Evolutionary conservation across 64 coral and sea anemone genomes (phyloP).

Genomic region (Pachyseris speciosa): DNA sequence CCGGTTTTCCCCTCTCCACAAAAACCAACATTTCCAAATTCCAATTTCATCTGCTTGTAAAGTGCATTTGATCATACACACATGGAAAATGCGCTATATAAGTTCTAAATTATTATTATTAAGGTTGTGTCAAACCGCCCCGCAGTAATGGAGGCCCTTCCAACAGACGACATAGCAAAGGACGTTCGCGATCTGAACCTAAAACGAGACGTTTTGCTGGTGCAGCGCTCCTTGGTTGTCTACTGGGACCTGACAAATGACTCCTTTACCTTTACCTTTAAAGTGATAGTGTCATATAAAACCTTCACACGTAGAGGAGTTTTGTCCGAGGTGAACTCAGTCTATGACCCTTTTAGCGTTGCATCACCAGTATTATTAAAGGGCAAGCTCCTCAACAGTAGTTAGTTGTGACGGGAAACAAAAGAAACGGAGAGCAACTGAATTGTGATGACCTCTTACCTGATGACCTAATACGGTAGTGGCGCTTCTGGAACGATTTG

Average conservation of each 20-base stretch:
- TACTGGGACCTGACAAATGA: constrained; percentile 23
- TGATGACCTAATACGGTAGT: background rate
- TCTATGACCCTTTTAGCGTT: constrained; percentile 50
- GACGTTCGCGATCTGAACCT: constrained; percentile 17
- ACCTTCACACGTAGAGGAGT: constrained; percentile 67
- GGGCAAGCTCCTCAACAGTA: background rate
- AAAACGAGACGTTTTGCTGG: background rate
- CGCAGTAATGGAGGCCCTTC: constrained; percentile 37
- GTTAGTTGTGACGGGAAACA: background rate
- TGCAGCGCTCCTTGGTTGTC: constrained; percentile 8
- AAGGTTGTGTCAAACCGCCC: constrained; percentile 34
- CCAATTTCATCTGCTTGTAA: too few relatives aligned
- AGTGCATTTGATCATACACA: too few relatives aligned
- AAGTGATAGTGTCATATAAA: background rate
- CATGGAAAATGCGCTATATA: too few relatives aligned
- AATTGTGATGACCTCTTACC: constrained; percentile 31
- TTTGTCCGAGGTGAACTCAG: constrained; percentile 34
- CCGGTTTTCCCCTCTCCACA: too few relatives aligned
- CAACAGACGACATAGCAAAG: constrained; percentile 18
- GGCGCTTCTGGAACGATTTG: constrained; percentile 14
- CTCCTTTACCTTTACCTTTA: constrained; percentile 20
- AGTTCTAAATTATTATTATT: too few relatives aligned
- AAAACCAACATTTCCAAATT: too few relatives aligned
- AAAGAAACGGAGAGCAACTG: background rate
- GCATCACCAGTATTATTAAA: constrained; percentile 15